Evolutionary conservation across 2,888 invertebrate genomes (phyloP), one percentile per base, ranked within the genome.

Genomic region (Piscicola geometra): DNA sequence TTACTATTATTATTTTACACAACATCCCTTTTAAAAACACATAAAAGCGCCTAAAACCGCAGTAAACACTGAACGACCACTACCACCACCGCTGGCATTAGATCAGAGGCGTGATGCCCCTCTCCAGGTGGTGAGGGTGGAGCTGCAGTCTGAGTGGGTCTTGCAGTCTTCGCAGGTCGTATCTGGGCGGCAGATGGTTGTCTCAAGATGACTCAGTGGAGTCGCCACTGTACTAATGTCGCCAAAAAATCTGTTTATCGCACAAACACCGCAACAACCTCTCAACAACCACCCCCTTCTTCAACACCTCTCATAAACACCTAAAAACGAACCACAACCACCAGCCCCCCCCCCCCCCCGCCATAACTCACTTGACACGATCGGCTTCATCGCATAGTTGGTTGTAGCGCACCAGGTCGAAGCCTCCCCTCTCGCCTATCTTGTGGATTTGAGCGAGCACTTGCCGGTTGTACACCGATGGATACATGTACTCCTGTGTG

Each of bases 381-480:
- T 86, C 84, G 1, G 88, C 88, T 83, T 90, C 89, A 79, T 93
- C 90, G 85, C 91, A 92, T 74, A 97, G 88, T 80, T 87, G 82
- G 87, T 97, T 97, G 87, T 96, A 97, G 69, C 90, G 89, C 56
- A 89, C 87, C 75, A 96, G 88, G 66, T 89, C 87, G 75, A 97
- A 88, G 85, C 96, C 92, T 75, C 96, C 89, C 86, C 93, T 93
- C 86, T 90, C 90, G 83, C 95, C 94, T 85, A 90, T 90, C 85
- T 92, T 93, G 87, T 97, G 93, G 79, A 97, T 88, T 71, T 90
- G 89, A 79, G 94, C 86, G 80, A 96, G 88, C 84, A 92, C 93
- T 84, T 94, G 92, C 77, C 96, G 89, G 83, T 94, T 92, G 83
- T 91, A 90, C 9, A 94, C 94, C 79, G 93, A 93, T 5, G 92